Evolutionary conservation across 2,797 vertebrate genomes (phyloP).

Genomic region (Balearica regulorum): DNA sequence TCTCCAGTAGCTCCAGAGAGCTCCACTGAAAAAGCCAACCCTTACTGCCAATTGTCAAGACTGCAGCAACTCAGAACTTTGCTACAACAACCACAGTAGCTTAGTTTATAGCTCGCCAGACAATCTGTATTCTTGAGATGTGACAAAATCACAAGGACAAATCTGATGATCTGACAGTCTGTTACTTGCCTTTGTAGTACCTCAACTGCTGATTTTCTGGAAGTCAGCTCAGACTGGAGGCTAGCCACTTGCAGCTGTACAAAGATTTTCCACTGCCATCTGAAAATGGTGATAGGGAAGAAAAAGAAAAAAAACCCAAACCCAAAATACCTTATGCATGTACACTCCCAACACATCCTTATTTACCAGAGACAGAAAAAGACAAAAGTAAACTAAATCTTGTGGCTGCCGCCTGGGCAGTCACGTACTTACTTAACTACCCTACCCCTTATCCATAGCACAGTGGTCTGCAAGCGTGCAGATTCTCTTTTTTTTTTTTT

Average conservation of each 20-base stretch:
- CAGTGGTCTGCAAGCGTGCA: background rate
- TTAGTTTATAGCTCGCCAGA: background rate
- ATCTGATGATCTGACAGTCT: background rate
- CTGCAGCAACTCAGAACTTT: background rate
- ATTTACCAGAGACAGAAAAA: background rate
- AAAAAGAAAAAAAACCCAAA: background rate
- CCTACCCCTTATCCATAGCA: background rate
- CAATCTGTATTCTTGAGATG: background rate
- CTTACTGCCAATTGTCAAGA: background rate
- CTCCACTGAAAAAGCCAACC: background rate
- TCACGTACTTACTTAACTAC: background rate
- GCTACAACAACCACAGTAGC: background rate
- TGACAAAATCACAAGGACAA: background rate
- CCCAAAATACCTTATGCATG: rapidly evolving
- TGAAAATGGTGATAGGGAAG: background rate
- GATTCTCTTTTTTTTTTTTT: background rate
- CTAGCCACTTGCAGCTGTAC: background rate
- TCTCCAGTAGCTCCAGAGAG: background rate
- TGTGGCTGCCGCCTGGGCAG: background rate
- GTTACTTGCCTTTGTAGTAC: background rate
- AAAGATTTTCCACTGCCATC: background rate
- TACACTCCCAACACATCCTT: background rate
- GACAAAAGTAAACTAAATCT: background rate
- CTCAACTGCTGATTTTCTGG: background rate
- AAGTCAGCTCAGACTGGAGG: background rate